Evolutionary conservation across 2,797 vertebrate genomes (phyloP), one percentile per base, ranked within the genome.

Genomic region (Coccyzus lansbergi): DNA sequence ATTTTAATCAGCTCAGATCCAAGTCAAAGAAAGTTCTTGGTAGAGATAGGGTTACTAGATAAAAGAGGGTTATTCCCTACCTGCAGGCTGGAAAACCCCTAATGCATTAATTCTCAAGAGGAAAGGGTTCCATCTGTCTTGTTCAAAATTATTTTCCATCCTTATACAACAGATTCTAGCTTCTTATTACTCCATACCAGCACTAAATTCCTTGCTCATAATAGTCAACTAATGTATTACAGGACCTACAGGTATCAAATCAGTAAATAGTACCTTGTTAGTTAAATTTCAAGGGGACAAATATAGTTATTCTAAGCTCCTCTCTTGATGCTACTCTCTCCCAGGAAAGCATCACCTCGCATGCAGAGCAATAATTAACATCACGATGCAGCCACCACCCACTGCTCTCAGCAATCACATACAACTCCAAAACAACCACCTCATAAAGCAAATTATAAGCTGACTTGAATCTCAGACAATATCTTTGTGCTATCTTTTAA

Each of bases 281-380:
- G 44, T 56, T 52, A 84, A 76, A n/a, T 82, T 94, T 55, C 89
- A 87, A 67, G 18, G 63, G 65, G 55, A 94, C 40, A 86, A 63
- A 62, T 71, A 46, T 12, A 93, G 92, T 91, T 90, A 91, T 51
- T 72, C 34, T 51, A 65, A 75, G 48, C 33, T 88, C 92, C 52
- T 21, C 82, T 69, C 93, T 59, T 63, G 78, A 40, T 63, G 44
- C 63, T 86, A 5, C 20, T 71, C 51, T 48, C 91, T 93, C 91
- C 48, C 60, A 94, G 92, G 78, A 89, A 93, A 85, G 51, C 65
- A 83, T 44, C 58, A 65, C 31, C 48, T 78, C 82, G 85, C 58
- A 87, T 81, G 93, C 82, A 80, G 83, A 71, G 82, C 69, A 78
- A 28, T 92, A 92, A 94, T 94, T 93, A 83, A 67, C 60, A 75